phyloP scores from a whole-genome alignment of 2,797 vertebrate genomes.

The Hephaestus fuliginosus region DNA sequence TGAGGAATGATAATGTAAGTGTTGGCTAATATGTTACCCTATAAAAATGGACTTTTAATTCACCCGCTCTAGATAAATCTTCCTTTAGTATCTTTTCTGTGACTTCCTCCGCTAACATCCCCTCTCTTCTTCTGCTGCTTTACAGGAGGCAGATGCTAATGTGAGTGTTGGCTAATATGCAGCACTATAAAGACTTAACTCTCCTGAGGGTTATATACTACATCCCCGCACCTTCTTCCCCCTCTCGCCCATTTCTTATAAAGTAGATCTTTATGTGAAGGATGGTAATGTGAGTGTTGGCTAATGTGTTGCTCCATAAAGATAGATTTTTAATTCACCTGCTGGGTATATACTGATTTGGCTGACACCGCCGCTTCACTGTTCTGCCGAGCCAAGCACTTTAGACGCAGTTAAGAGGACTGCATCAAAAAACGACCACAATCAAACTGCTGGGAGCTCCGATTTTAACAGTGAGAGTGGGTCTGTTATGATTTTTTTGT shows the following conservation, averaged over 20 bases:
- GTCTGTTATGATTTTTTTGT: not conserved
- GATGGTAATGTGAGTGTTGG: slow-evolving; percentile 76
- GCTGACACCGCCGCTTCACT: slow-evolving; percentile 57
- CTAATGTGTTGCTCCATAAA: slow-evolving; percentile 77
- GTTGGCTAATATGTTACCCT: slow-evolving; percentile 73
- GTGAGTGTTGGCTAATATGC: slow-evolving; percentile 67
- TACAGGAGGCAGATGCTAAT: slow-evolving; percentile 65
- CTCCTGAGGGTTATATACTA: slow-evolving; percentile 68
- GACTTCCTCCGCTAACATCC: slow-evolving; percentile 8
- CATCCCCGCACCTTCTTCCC: slow-evolving; percentile 22
- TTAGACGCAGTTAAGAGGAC: slow-evolving; percentile 45
- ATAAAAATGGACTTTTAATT: slow-evolving; percentile 74
- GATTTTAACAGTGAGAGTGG: not conserved
- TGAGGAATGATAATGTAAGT: slow-evolving; percentile 70
- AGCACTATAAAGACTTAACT: slow-evolving; percentile 70
- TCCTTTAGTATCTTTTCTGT: slow-evolving; percentile 42
- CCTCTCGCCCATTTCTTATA: slow-evolving; percentile 39
- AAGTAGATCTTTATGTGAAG: slow-evolving; percentile 68
- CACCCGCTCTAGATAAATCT: slow-evolving; percentile 61
- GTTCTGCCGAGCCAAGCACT: slow-evolving; percentile 64
- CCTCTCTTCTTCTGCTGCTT: slow-evolving; percentile 13
- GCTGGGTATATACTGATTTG: slow-evolving; percentile 63
- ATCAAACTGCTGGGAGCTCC: not conserved
- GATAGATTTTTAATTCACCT: slow-evolving; percentile 80
- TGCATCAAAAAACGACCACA: slow-evolving; percentile 13